A percentile compares a stretch with the other conserved stretches of the same genome.
Conservation (phyloP, 2,888 invertebrate species). For the Choreutis nemorana region DNA sequence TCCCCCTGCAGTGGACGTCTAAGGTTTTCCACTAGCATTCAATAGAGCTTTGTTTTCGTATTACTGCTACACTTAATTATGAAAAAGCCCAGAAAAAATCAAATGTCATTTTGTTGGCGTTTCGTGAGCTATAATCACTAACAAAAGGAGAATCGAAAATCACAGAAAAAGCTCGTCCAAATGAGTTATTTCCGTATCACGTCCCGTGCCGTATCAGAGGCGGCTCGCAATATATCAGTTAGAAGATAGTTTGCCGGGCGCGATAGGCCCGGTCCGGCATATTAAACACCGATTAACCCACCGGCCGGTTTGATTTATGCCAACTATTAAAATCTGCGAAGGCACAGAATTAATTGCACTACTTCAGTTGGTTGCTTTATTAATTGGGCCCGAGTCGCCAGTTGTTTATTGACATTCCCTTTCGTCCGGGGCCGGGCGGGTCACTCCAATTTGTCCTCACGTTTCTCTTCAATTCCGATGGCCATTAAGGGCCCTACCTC, state of each 20-base stretch:
- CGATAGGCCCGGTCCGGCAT: conserved; percentile 48
- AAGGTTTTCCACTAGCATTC: too few relatives aligned
- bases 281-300: conserved; percentile 64
- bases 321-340: conserved; percentile 66
- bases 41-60: too few relatives aligned
- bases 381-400: conserved; percentile 61
- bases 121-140: too few relatives aligned
- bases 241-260: conserved; percentile 18
- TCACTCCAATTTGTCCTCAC: conserved; percentile 59
- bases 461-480: conserved; percentile 55
- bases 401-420: conserved; percentile 60
- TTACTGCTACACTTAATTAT: too few relatives aligned
- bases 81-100: too few relatives aligned
- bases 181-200: conserved; percentile 22
- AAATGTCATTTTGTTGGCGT: too few relatives aligned
- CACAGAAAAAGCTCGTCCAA: conserved; percentile 16
- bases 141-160: too few relatives aligned
- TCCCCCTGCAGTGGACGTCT: too few relatives aligned
- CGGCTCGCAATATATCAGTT: conserved; percentile 23
- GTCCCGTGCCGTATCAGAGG: conserved; percentile 29
- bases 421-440: conserved; percentile 37
- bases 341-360: conserved; percentile 64
- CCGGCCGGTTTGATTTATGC: conserved; percentile 61
- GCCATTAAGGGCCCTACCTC: conserved; percentile 55
- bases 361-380: conserved; percentile 61